phyloP scores from a whole-genome alignment of 1,140 invertebrate genomes.

The Muscidifurax raptorellus region DNA sequence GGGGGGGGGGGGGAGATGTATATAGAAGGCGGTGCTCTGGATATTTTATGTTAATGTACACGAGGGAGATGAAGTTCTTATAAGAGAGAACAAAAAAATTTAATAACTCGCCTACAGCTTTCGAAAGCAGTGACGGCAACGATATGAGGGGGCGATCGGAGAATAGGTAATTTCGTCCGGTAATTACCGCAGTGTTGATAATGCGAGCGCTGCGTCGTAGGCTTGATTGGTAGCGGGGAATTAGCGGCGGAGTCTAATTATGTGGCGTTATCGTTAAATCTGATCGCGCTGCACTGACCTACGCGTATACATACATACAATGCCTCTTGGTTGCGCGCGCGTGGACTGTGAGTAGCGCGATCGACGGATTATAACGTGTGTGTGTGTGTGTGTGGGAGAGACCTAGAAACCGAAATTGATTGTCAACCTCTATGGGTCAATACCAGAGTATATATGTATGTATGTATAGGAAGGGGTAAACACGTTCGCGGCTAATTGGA shows the following conservation, averaged over 20 bases:
- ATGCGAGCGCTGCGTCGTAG: constrained; percentile 48
- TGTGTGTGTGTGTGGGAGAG: background rate
- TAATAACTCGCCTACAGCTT: background rate
- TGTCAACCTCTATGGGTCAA: constrained; percentile 4
- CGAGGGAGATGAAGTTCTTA: too few species aligned
- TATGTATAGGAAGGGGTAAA: too few species aligned
- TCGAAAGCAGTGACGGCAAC: background rate
- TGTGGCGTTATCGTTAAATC: constrained; percentile 69
- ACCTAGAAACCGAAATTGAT: constrained; percentile 59
- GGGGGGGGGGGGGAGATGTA: too few species aligned
- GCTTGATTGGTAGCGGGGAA: constrained; percentile 68
- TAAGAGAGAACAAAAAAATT: too few species aligned
- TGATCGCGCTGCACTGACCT: constrained; percentile 64
- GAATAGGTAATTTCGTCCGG: constrained; percentile 68
- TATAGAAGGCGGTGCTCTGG: background rate
- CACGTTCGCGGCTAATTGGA: constrained; percentile 2
- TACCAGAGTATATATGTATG: too few species aligned
- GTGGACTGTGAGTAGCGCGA: background rate
- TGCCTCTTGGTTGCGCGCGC: constrained; percentile 58
- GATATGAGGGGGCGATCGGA: constrained; percentile 55
- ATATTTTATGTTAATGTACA: too few species aligned
- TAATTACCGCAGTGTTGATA: constrained; percentile 69
- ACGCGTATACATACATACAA: constrained; percentile 36
- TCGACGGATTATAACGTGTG: background rate
- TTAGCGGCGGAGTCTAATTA: constrained; percentile 71